phyloP scores from a whole-genome alignment of 2,113 vertebrate species.

The Epinephelus fuscoguttatus region DNA sequence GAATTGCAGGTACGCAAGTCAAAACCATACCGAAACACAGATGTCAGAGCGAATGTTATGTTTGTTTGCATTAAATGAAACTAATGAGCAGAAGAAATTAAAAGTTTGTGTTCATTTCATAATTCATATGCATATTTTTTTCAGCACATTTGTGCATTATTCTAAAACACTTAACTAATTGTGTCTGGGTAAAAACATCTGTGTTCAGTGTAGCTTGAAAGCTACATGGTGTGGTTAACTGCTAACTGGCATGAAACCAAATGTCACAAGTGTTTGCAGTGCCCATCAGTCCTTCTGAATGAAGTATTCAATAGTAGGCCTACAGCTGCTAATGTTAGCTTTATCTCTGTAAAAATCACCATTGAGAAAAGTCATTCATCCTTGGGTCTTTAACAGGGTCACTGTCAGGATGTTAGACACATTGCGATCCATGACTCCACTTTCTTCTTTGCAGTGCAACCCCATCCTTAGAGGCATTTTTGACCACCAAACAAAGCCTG shows the following conservation, averaged over 20 bases:
- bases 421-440: no score
- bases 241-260: background rate
- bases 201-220: background rate
- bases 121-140: background rate
- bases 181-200: background rate
- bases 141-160: background rate
- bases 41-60: background rate
- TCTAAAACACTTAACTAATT: background rate
- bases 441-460: no score
- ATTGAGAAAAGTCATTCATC: no score
- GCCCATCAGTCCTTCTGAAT: no score
- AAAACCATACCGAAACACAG: background rate
- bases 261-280: background rate
- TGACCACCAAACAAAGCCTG: no score
- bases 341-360: no score
- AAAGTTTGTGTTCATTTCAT: background rate
- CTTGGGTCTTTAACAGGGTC: no score
- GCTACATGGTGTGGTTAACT: background rate
- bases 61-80: background rate
- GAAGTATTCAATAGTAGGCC: no score
- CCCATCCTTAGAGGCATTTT: no score
- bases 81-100: background rate
- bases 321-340: no score
- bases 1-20: slow-evolving; percentile 28
- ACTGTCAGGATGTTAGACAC: no score